Evolutionary conservation across 2,888 invertebrate species (phyloP), one percentile per base, ranked within the genome.

Genomic region (Helicoverpa assulta): DNA sequence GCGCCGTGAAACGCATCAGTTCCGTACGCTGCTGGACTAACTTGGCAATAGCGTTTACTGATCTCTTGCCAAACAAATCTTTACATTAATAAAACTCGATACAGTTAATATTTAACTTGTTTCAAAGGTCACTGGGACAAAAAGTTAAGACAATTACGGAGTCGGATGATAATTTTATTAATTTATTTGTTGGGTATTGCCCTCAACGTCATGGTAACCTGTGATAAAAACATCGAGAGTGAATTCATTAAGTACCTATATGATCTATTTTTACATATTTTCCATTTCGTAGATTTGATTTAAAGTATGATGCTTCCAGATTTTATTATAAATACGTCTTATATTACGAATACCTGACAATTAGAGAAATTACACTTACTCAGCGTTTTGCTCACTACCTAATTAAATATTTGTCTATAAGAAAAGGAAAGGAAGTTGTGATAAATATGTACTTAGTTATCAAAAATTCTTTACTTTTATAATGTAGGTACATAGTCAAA

Each of bases 1-100:
- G 57, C 51, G 56, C 62, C 73, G 70, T 73, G 80, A 85, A 81
- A 83, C 84, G 85, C 79, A 86, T 86, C 76, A 43, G 85, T 86
- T 83, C 83, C 82, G 80, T 68, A 37, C 60, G 53, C 64, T 69
- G 53, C 64, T 69, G 56, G 57, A 53, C 59, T 21, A 60, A 70
- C 69, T 71, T 68, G 61, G 59, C 70, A 80, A 73, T 67, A 62
- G 21, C 43, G 26, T 66, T 60, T 43, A 12, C 43, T 54, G 64
- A 60, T 19, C 58, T 63, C 67, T 85, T 84, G 77, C 78, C 65
- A 78, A 73, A 82, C 59, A 58, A 66, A 72, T 72, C 67, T 64
- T 54, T 68, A 74, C 62, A 66, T 57, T 73, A 52, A 66, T 67
- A 18, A 60, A 53, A 53, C 53, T 61, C 43, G 58, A 33, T 71